Evolutionary conservation across 2,888 invertebrate genomes (phyloP).

Genomic region (Dorcus parallelipipedus): DNA sequence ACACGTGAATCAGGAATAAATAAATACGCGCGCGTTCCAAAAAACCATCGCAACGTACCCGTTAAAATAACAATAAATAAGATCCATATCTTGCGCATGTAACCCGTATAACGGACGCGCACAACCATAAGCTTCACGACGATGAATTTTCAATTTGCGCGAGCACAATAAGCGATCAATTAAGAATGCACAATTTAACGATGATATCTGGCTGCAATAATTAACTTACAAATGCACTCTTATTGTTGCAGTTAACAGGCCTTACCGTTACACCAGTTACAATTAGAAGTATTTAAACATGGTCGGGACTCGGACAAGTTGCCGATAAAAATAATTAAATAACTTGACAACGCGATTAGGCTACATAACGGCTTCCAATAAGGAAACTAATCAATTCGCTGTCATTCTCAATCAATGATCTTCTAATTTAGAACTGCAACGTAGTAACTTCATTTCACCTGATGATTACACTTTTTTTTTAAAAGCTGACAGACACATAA

Average conservation of each 20-base stretch:
- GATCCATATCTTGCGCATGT: neutral
- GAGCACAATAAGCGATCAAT: constrained; percentile 16
- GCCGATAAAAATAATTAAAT: neutral
- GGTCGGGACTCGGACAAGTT: constrained; percentile 1
- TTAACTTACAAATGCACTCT: constrained; percentile 15
- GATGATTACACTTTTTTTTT: neutral
- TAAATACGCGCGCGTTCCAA: neutral
- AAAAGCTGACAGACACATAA: neutral
- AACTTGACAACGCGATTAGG: constrained; percentile 9
- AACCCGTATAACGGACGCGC: neutral
- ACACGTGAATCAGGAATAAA: neutral
- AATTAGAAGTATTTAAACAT: constrained; percentile 4
- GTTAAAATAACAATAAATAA: neutral
- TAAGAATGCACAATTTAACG: constrained; percentile 10
- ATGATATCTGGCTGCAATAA: constrained; percentile 12
- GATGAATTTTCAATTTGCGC: constrained; percentile 18
- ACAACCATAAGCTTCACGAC: constrained; percentile 7
- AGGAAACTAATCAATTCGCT: constrained; percentile 26
- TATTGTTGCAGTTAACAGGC: constrained; percentile 11
- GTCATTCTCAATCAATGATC: constrained; percentile 22
- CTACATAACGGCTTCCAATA: constrained; percentile 22
- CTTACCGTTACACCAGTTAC: constrained; percentile 4
- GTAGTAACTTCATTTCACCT: constrained; percentile 7
- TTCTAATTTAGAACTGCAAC: constrained; percentile 18
- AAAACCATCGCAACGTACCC: neutral